phyloP scores from a whole-genome alignment of 2,113 vertebrate genomes.

The Archilochus colubris region DNA sequence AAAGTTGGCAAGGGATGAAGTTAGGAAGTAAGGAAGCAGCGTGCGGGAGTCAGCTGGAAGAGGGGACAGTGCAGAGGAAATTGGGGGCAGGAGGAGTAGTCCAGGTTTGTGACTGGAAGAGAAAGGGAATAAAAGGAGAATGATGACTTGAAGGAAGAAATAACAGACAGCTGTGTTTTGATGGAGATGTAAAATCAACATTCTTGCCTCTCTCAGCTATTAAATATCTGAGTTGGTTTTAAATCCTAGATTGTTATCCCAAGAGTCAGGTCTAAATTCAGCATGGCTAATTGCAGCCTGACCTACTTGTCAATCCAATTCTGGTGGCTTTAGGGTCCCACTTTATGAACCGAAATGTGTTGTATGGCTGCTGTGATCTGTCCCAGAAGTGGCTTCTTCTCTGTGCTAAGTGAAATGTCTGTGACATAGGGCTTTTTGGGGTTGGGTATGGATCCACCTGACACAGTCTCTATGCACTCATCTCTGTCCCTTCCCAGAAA shows the following conservation, averaged over 20 bases:
- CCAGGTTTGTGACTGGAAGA: constrained; percentile 36
- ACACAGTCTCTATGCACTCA: background rate
- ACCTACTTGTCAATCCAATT: background rate
- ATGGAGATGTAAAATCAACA: constrained; percentile 44
- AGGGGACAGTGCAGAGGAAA: constrained; percentile 27
- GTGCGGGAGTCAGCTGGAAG: constrained; percentile 31
- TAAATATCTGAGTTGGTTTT: constrained; percentile 3
- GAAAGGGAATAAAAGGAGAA: constrained; percentile 12
- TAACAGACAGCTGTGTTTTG: constrained; percentile 58
- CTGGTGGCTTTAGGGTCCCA: background rate
- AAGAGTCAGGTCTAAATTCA: constrained; percentile 34
- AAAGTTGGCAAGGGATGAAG: constrained; percentile 40
- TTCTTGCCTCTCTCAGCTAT: background rate
- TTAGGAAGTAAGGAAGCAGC: constrained; percentile 20
- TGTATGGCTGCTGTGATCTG: background rate
- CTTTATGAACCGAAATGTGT: background rate
- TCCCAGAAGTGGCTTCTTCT: background rate
- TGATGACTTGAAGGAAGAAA: constrained; percentile 55
- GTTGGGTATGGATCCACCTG: background rate
- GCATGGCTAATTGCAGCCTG: constrained; percentile 19
- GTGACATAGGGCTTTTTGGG: background rate
- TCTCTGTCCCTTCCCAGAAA: background rate
- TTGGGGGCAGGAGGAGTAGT: background rate
- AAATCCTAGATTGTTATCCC: background rate
- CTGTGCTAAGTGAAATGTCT: background rate